phyloP scores from a whole-genome alignment of 2,888 invertebrate genomes.

The Yponomeuta cagnagella region DNA sequence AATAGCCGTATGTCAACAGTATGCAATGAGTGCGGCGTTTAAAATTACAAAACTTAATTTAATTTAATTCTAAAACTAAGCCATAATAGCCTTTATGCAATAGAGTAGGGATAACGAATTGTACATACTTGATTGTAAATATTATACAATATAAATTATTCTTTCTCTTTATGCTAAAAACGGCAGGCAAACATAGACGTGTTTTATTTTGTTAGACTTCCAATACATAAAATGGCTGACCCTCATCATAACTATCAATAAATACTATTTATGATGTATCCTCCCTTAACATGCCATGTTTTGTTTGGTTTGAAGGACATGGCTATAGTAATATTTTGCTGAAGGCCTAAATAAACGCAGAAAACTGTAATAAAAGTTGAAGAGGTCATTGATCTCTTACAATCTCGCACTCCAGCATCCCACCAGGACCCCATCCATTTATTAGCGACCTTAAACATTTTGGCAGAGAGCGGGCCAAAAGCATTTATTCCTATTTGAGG shows the following conservation, averaged over 20 bases:
- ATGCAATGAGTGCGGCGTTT: no score
- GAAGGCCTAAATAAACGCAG: background rate
- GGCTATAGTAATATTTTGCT: background rate
- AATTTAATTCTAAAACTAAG: no score
- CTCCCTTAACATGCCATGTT: background rate
- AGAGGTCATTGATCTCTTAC: background rate
- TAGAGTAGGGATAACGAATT: background rate
- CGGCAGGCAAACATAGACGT: background rate
- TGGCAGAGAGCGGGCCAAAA: constrained; percentile 13
- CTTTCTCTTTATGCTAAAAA: background rate
- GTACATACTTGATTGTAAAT: background rate
- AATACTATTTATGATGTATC: background rate
- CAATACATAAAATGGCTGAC: background rate
- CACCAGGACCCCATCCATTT: constrained; percentile 8
- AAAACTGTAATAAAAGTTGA: background rate
- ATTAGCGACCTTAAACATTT: constrained; percentile 13
- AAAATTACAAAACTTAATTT: no score
- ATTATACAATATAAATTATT: background rate
- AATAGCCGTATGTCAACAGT: no score
- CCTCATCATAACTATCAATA: background rate
- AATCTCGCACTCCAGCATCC: constrained; percentile 6
- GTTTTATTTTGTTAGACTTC: background rate
- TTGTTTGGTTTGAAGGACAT: background rate
- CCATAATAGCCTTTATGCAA: no score
- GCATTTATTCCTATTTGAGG: constrained; percentile 11